Evolutionary conservation across 2,797 vertebrate genomes (phyloP).

Genomic region (Etheostoma nigrum): DNA sequence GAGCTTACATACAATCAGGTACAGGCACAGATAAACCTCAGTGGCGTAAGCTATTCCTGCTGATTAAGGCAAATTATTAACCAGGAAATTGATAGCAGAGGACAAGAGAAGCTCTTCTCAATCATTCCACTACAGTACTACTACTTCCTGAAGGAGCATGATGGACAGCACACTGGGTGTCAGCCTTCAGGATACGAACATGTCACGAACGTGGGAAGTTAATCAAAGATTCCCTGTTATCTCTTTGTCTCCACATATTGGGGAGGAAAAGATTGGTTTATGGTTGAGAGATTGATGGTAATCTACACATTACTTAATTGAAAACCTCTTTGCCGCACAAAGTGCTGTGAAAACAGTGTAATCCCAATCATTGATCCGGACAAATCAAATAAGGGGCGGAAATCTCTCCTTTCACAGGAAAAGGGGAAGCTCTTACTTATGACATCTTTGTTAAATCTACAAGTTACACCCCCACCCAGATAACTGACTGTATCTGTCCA

Average conservation of each 20-base stretch:
- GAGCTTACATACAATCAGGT: not conserved
- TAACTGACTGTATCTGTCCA: slow-evolving; percentile 26
- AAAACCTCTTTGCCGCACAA: slow-evolving; percentile 85
- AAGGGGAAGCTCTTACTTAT: slow-evolving; percentile 75
- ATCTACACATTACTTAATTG: slow-evolving; percentile 91
- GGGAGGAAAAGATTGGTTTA: slow-evolving; percentile 51
- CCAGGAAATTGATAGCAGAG: slow-evolving; percentile 43
- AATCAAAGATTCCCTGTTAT: slow-evolving; percentile 79
- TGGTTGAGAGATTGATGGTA: slow-evolving; percentile 83
- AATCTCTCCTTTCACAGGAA: slow-evolving; percentile 74
- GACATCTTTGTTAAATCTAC: slow-evolving; percentile 69
- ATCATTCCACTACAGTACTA: slow-evolving; percentile 13
- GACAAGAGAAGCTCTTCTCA: slow-evolving; percentile 27
- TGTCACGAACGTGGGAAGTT: slow-evolving; percentile 64
- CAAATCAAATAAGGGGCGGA: slow-evolving; percentile 85
- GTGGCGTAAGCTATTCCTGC: slow-evolving; percentile 27
- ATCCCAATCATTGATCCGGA: slow-evolving; percentile 83
- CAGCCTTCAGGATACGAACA: slow-evolving; percentile 57
- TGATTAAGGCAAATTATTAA: slow-evolving; percentile 49
- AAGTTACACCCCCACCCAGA: slow-evolving; percentile 48
- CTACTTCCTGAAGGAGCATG: slow-evolving; percentile 45
- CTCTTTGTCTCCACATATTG: slow-evolving; percentile 62
- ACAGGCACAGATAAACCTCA: slow-evolving; percentile 22
- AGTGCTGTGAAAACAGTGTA: slow-evolving; percentile 81
- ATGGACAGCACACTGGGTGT: slow-evolving; percentile 50